phyloP scores from a whole-genome alignment of 2,888 invertebrate species.

The Tortrix viridana region DNA sequence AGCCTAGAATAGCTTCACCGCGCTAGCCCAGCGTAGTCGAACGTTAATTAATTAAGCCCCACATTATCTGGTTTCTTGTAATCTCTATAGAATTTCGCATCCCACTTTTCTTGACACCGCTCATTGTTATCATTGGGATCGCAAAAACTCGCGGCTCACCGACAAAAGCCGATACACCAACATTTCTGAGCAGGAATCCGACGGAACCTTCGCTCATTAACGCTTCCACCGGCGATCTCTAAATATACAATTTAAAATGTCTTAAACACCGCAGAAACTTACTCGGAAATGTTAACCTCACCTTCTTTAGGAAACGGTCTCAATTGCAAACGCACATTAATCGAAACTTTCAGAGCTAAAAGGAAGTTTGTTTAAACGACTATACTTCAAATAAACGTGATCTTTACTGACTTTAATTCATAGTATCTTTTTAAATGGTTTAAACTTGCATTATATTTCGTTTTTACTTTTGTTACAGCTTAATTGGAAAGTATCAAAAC shows the following conservation, averaged over 20 bases:
- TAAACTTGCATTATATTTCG: not conserved
- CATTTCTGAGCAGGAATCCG: constrained; percentile 74
- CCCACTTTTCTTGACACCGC: constrained; percentile 69
- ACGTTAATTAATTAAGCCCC: constrained; percentile 67
- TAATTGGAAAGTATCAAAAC: constrained; percentile 23
- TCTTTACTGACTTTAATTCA: not conserved
- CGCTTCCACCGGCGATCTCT: constrained; percentile 67
- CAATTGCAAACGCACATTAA: not conserved
- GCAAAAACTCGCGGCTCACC: constrained; percentile 78
- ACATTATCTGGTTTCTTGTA: constrained; percentile 63
- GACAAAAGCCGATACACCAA: constrained; percentile 80
- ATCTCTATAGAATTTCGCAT: constrained; percentile 66
- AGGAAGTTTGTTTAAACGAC: not conserved
- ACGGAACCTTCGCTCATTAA: constrained; percentile 78
- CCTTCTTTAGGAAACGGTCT: not conserved
- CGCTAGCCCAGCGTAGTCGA: constrained; percentile 42
- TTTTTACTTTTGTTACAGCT: constrained; percentile 1
- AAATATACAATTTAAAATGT: constrained; percentile 47
- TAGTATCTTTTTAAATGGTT: not conserved
- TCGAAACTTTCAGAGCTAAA: not conserved
- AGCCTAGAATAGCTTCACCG: not conserved
- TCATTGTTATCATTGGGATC: constrained; percentile 80
- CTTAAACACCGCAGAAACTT: constrained; percentile 45
- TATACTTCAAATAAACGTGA: not conserved
- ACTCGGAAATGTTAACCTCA: constrained; percentile 40